Base-by-base conservation (phyloP, 2,113 vertebrate genomes). In the Pterocles orientalis region DNA sequence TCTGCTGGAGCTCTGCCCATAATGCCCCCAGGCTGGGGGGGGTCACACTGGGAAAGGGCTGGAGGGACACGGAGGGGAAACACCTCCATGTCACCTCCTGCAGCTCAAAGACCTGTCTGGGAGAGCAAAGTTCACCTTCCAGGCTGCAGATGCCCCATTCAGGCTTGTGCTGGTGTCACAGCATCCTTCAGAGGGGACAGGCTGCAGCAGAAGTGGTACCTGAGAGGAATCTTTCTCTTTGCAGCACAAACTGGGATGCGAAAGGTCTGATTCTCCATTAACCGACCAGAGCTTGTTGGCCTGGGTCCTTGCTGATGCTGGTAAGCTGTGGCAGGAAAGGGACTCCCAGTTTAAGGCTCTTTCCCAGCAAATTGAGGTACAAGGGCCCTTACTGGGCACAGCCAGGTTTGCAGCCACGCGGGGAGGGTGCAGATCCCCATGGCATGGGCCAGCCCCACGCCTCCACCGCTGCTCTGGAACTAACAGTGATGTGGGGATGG, bases 391-490 rank as follows among this genome's bases (percentile, higher is more conserved):
- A 10, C 53, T 62, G 0, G 2, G 56, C 29, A 4, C 64, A 50
- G 68, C 9, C 2, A 4, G 11, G 18, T 53, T 57, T 73, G 76
- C 2, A 0, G 68, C 51, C 1, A 3, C 3, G 5, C 45, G 4
- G 31, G 29, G 18, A 28, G 62, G 43, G 39, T 0, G 0, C 58
- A 43, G 54, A 10, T 85, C 48, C 31, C 56, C 2, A 1, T 0
- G 0, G 73, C 65, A 16, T 0, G 0, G 71, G 56, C 72, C 43
- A 57, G 89, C 70, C 66, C 82, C 0, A 2, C 2, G 11, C 18
- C 56, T 81, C 53, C 0, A 0, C 58, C 5, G 1, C 39, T 3
- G 1, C 50, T 86, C 81, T 76, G 53, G 47, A 88, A 21, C 78
- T 17, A 36, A n/a, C 68, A 58, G 45, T 7, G 87, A 86, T 72